Base-by-base conservation (phyloP, 2,888 invertebrate genomes). In the Candidula unifasciata region DNA sequence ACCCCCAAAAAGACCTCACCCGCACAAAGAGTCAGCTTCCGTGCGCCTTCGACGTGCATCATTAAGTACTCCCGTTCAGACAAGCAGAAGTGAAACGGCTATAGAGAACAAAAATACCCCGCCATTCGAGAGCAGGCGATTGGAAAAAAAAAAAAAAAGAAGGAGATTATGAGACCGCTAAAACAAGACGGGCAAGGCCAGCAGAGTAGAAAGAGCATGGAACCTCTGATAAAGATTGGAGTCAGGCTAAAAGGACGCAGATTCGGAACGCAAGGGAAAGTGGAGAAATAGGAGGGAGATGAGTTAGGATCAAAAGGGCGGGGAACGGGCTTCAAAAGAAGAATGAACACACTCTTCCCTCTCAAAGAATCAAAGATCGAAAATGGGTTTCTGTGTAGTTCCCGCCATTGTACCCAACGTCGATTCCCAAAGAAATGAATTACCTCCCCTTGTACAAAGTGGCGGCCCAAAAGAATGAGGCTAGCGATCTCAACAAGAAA, bases 351-450 rank as follows among this genome's bases (percentile, higher is more conserved):
- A 60, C 60, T 78, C 64, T 64, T 44, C 35, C 69, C 37, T 16
- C 69, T 80, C 21, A 21, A n/a, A 37, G 73, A 73, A 81, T 81
- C 81, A 81, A 81, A 81, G 81, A 81, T 81, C 57, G 81, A 81
- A 81, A 80, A 80, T 69, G 57, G 81, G 81, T 78, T 64, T 64
- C 64, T 60, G 60, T 78, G 78, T 78, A 37, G 81, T 71, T 60
- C 71, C 24, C 2, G 81, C 81, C 44, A 81, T 81, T 81, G 81
- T 81, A 68, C 81, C 37, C 33, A 16, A 27, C 81, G 73, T 81
- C 81, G 81, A 81, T 81, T 81, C 54, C 37, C 27, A 3, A n/a
- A 57, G 37, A 71, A 73, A 30, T 71, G 81, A 73, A 81, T 73
- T 73, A 57, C 57, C 54, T 69, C 44, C 81, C 57, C 69, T 76